These are phyloP conservation scores for Setophaga kirtlandii DNA, from an alignment of 2,113 vertebrate species.

Conservation along the genomic window DNA sequence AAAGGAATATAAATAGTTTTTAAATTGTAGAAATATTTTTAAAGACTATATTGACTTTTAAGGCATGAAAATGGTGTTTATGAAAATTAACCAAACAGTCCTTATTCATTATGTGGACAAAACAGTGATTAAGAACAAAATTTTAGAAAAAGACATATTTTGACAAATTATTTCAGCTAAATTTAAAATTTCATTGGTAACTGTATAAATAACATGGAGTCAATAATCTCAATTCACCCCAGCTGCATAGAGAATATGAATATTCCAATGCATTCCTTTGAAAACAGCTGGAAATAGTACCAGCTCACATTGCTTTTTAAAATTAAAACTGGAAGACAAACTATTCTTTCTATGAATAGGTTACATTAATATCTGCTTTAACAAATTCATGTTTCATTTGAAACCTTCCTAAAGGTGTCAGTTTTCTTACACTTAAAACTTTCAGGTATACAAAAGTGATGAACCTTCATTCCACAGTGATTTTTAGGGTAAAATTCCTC, in stretches of 20 bases:
- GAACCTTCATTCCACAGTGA: neutral
- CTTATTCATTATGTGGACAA: neutral
- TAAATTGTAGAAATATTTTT: neutral
- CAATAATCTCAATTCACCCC: neutral
- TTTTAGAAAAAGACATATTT: neutral
- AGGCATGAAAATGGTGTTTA: neutral
- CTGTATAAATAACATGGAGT: neutral
- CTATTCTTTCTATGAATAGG: neutral
- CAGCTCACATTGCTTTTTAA: neutral
- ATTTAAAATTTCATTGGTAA: neutral
- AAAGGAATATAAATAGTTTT: neutral
- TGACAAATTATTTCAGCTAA: neutral
- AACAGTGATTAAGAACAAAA: neutral
- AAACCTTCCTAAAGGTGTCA: neutral
- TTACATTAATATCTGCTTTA: neutral
- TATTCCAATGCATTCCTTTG: neutral
- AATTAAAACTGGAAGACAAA: conserved; percentile 2
- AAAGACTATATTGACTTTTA: neutral
- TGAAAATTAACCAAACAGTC: neutral
- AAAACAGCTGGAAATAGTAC: neutral
- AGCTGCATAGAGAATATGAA: neutral
- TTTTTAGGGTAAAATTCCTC: neutral
- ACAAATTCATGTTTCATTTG: neutral
- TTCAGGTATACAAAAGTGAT: rapidly evolving
- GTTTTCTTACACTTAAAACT: neutral